Base-by-base conservation (phyloP, 2,888 invertebrate genomes). In the Drosophila cracens region DNA sequence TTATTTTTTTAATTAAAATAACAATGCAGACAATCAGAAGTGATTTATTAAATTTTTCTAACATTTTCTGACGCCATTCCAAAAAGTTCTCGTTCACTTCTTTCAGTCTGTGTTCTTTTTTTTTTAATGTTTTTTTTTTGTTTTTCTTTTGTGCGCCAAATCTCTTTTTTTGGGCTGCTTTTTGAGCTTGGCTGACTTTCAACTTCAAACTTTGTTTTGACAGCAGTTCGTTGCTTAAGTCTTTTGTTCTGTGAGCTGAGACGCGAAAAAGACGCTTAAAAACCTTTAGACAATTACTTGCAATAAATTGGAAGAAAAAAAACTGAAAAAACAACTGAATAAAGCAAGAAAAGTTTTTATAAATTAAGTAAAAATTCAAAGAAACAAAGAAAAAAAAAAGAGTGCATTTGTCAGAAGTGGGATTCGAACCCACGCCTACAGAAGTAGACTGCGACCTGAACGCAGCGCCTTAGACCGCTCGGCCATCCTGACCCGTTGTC, bases 341-440 rank as follows among this genome's bases (percentile, higher is more conserved):
- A 2, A 8, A 16, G 25, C 7, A 0, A 4, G 46, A 1, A 16
- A 25, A 46, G 13, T 16, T 46, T 4, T 18, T 4, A 33, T 21
- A 34, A 13, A 16, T 21, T 13, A 11, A 31, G 11, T 29, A 46
- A 46, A 46, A 38, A 48, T 34, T 2, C 25, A 46, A 63, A 34
- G 8, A 8, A 4, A 7, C 18, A 25, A 51, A 25, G 43, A 36
- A 36, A n/a, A 7, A 36, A 21, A 31, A 66, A 16, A 2, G 7
- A 1, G 2, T 4, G 1, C 33, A 10, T 38, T 70, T 70, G 73
- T 91, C 91, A 91, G 91, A 91, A 91, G 91, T 90, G 91, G 91
- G 90, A 91, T 91, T 91, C 83, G 91, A 91, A 91, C 90, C 91
- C 91, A 90, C 90, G 91, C 90, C 90, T 90, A 91, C 91, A 89